Conservation (phyloP, 2,797 vertebrate genomes). For the Pachyuromys duprasi region DNA sequence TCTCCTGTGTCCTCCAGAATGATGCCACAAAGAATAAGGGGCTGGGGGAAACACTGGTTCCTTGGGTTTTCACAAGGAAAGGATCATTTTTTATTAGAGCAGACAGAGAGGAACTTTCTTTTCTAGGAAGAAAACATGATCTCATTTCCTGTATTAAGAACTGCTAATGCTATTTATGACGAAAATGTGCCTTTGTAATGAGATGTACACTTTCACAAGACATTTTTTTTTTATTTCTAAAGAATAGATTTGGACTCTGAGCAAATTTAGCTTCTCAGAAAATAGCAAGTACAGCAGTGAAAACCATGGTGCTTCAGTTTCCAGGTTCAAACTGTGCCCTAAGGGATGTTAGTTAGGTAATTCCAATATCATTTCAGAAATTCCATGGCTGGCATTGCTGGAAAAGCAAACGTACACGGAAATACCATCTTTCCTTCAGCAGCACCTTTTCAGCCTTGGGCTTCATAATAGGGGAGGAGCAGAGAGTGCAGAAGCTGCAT, state of each 20-base stretch:
- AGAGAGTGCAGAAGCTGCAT: too few relatives aligned
- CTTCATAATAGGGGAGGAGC: not conserved
- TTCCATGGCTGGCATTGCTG: fast-evolving
- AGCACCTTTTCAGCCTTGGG: not conserved
- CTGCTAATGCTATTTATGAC: not conserved
- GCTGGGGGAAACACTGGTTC: not conserved
- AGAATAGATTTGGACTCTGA: not conserved
- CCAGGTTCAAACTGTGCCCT: not conserved
- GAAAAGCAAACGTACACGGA: not conserved
- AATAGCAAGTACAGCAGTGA: not conserved
- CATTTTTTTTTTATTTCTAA: slow-evolving; percentile 11
- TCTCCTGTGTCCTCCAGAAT: not conserved
- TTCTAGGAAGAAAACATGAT: not conserved
- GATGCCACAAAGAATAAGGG: fast-evolving
- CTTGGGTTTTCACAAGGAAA: not conserved
- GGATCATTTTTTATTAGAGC: not conserved
- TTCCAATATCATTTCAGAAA: not conserved
- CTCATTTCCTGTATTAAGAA: not conserved
- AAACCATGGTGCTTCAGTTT: not conserved
- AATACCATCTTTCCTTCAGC: not conserved
- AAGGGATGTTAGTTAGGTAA: not conserved
- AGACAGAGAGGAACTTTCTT: not conserved
- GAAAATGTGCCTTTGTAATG: not conserved
- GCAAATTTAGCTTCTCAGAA: not conserved
- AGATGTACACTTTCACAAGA: not conserved